Conservation (phyloP, 2,113 vertebrate species). For the cat (Felis catus) region DNA sequence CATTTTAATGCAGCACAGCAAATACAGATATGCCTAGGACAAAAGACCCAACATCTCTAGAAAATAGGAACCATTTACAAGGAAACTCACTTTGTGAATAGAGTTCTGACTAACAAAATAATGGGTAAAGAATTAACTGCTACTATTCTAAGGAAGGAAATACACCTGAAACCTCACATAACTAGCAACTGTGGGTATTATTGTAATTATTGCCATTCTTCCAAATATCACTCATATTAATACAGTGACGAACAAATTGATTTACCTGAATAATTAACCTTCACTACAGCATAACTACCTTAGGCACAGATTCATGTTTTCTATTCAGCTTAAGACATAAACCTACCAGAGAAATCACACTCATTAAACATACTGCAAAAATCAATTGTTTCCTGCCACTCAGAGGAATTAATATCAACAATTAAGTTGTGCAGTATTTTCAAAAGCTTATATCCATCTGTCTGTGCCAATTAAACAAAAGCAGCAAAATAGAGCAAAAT, state of each 20-base stretch:
- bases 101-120: constrained; percentile 62
- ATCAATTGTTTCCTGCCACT: constrained; percentile 73
- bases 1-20: not conserved
- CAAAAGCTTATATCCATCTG: constrained; percentile 60
- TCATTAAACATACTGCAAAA: constrained; percentile 76
- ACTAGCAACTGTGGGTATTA: not conserved
- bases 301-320: constrained; percentile 71
- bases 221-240: constrained; percentile 55
- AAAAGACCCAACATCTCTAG: constrained; percentile 29
- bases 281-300: constrained; percentile 66
- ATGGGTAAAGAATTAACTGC: not conserved
- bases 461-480: constrained; percentile 55
- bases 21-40: constrained; percentile 35
- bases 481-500: constrained; percentile 49
- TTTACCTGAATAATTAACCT: constrained; percentile 84
- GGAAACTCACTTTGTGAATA: constrained; percentile 25
- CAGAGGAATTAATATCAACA: constrained; percentile 51
- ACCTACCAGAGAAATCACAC: constrained; percentile 66
- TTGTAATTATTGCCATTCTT: constrained; percentile 62
- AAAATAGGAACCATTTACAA: constrained; percentile 57
- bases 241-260: constrained; percentile 74
- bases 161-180: constrained; percentile 47
- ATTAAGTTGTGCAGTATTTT: constrained; percentile 61
- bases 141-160: constrained; percentile 52
- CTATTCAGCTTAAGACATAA: constrained; percentile 68